Percentiles rank a stretch among this genome's conserved stretches.
phyloP scores from a whole-genome alignment of 1,140 invertebrate species.

The Caerostris extrusa region DNA sequence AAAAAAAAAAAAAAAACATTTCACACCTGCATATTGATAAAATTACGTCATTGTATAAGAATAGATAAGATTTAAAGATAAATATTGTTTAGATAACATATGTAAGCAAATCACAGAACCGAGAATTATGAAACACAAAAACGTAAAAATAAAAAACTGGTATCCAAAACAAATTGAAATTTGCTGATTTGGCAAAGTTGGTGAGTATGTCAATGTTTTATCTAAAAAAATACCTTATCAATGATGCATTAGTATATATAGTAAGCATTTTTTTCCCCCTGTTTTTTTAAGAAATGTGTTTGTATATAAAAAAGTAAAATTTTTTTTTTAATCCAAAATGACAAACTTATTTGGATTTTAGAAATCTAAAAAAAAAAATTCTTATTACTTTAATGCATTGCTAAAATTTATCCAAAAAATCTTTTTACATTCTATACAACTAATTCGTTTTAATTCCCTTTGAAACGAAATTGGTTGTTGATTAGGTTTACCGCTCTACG shows the following conservation, averaged over 20 bases:
- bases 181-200: neutral
- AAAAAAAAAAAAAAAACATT: neutral
- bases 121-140: neutral
- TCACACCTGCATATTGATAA: neutral
- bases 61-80: slow-evolving; percentile 5
- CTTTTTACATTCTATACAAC: no score
- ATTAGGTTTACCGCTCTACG: no score
- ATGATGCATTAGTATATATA: neutral
- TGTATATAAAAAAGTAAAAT: neutral
- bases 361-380: no score
- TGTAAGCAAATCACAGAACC: neutral
- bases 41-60: neutral
- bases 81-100: neutral
- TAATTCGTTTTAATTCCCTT: no score
- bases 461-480: no score
- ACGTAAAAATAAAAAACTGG: neutral
- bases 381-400: no score
- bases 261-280: neutral
- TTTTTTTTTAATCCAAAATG: no score
- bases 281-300: neutral
- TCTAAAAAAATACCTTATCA: neutral
- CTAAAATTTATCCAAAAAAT: no score
- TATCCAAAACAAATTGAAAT: neutral
- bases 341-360: no score
- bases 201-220: neutral